Base-by-base conservation (phyloP, 2,888 invertebrate genomes). In the Netelia virgata region DNA sequence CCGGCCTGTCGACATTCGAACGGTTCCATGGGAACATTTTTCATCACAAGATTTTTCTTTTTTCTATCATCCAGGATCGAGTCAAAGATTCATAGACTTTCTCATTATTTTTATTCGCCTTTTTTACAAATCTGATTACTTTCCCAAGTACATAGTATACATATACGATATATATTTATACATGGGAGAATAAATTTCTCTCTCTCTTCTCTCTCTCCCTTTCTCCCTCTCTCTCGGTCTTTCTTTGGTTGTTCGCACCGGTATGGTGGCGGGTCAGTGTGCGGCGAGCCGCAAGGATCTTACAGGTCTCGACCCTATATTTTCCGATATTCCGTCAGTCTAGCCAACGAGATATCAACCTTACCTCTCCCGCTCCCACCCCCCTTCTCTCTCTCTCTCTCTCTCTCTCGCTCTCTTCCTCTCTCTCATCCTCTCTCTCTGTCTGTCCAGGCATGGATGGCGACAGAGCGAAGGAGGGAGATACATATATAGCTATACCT, bases 301-400 rank as follows among this genome's bases (percentile, higher is more conserved):
- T 57, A 16, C 57, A 72, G 64, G 64, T 28, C 36, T 18, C 63
- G 57, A 78, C 78, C 72, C 78, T 79, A 72, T 79, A 72, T 79
- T 79, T 79, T 55, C 64, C 72, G 78, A 79, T 72, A 83, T 77
- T 79, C 74, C 79, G 83, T 83, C 83, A 74, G 74, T 73, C 78
- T 55, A 63, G 63, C 28, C 23, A 69, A 23, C 18, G 69, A 61
- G 57, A 72, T 61, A 81, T 59, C 74, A 77, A 57, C 23, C 43
- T 68, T 66, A 55, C 57, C 23, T 64, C 64, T 16, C 43, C 28
- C 41, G 53, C 53, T 16, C 36, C 23, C 11, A 16, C 36, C n/a
- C 14, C 28, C 18, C 16, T 3, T 28, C 23, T 10, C 41, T 1
- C 28, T 61, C 16, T 20, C 11, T 47, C n/a, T 36, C 59, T 43